phyloP scores from a whole-genome alignment of 2,888 invertebrate genomes.

The Synergus itoensis region DNA sequence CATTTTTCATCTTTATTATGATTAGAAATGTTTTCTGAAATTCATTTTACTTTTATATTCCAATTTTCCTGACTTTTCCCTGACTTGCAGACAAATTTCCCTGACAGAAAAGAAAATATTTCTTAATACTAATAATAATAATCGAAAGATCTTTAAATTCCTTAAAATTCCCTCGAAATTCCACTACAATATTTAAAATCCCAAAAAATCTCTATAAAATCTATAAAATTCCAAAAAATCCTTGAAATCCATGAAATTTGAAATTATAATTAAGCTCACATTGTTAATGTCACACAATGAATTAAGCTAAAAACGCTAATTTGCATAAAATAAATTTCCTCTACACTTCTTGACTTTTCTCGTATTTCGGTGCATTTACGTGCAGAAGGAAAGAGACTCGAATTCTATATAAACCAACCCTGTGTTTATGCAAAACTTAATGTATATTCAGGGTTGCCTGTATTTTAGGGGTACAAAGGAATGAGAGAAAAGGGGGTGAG shows the following conservation, averaged over 20 bases:
- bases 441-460: conserved; percentile 10
- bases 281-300: background rate
- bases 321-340: conserved; percentile 5
- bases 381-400: conserved; percentile 18
- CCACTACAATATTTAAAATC: too few relatives aligned
- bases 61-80: too few relatives aligned
- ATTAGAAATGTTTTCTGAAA: background rate
- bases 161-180: too few relatives aligned
- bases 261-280: background rate
- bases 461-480: conserved; percentile 22
- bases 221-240: too few relatives aligned
- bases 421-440: conserved; percentile 39
- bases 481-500: conserved; percentile 3
- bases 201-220: too few relatives aligned
- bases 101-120: too few relatives aligned
- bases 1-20: background rate
- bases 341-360: background rate
- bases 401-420: conserved; percentile 9
- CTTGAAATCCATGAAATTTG: background rate
- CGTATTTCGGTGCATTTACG: background rate
- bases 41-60: background rate
- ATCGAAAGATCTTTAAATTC: too few relatives aligned
- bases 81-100: too few relatives aligned
- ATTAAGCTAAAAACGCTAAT: background rate
- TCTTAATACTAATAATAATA: too few relatives aligned